These are phyloP conservation scores for Harpagus bidentatus DNA, from an alignment of 2,113 vertebrate genomes.

Conservation along the genomic window DNA sequence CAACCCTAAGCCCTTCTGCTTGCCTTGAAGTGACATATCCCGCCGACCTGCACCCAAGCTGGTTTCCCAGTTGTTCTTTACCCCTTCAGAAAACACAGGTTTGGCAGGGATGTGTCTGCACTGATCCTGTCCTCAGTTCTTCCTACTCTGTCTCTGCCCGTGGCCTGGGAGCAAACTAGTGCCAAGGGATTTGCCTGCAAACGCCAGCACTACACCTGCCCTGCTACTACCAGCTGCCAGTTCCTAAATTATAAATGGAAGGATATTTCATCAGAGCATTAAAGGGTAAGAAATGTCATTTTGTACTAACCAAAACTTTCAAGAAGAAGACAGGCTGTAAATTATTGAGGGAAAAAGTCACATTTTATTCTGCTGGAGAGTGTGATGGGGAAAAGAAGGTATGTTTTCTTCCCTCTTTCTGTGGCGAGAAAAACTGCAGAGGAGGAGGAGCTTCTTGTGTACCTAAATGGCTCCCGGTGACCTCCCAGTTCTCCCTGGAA, in stretches of 20 bases:
- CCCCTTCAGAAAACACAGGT: neutral
- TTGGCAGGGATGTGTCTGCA: neutral
- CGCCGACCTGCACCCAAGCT: neutral
- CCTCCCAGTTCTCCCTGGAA: neutral
- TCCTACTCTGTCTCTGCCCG: neutral
- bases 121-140: neutral
- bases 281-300: slow-evolving; percentile 55
- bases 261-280: slow-evolving; percentile 62
- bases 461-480: neutral
- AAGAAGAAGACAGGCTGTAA: slow-evolving; percentile 59
- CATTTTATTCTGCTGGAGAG: slow-evolving; percentile 66
- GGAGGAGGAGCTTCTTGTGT: neutral
- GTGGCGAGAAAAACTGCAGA: neutral
- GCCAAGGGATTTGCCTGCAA: neutral
- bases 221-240: slow-evolving; percentile 53
- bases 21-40: neutral
- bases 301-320: slow-evolving; percentile 51
- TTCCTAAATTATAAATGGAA: slow-evolving; percentile 48
- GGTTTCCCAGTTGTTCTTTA: neutral
- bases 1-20: neutral
- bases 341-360: slow-evolving; percentile 68
- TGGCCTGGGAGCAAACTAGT: neutral
- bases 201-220: neutral
- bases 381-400: slow-evolving; percentile 10
- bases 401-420: neutral